Conservation (phyloP, 2,888 invertebrate genomes). For the Leucoptera coffeella region DNA sequence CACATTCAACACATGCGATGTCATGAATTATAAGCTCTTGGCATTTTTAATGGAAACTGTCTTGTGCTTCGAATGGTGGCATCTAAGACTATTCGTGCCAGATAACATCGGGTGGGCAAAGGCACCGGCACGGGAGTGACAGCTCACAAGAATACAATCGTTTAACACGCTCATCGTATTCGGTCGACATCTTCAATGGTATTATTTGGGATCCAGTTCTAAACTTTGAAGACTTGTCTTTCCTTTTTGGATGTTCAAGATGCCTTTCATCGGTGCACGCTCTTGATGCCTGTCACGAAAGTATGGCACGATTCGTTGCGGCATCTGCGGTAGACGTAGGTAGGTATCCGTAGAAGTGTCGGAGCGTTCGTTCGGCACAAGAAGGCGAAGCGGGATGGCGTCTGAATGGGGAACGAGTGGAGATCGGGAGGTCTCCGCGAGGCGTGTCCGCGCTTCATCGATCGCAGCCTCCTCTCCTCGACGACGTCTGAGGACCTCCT, state of each 20-base stretch:
- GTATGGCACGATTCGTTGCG: too few species aligned
- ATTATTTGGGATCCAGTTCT: constrained; percentile 1
- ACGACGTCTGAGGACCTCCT: constrained; percentile 35
- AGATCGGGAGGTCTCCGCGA: constrained; percentile 26
- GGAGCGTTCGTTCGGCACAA: too few species aligned
- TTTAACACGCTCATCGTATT: constrained; percentile 47
- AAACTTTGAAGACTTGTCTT: background rate
- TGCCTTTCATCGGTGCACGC: constrained; percentile 2
- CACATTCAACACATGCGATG: too few species aligned
- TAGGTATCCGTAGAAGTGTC: constrained; percentile 5
- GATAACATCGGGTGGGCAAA: constrained; percentile 32
- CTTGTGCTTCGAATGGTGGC: constrained; percentile 15
- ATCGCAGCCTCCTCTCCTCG: constrained; percentile 50
- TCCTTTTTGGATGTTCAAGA: constrained; percentile 3
- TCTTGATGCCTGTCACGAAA: too few species aligned
- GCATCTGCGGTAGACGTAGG: too few species aligned
- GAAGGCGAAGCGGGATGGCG: constrained; percentile 12
- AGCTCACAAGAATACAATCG: constrained; percentile 40
- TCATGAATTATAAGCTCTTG: too few species aligned
- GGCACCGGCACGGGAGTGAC: constrained; percentile 30
- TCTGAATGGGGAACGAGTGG: constrained; percentile 34
- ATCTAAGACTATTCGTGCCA: constrained; percentile 22
- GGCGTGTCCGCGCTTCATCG: constrained; percentile 53
- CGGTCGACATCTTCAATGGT: constrained; percentile 29
- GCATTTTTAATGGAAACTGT: constrained; percentile 13